phyloP scores from a whole-genome alignment of 2,888 invertebrate species.

The Caradrina clavipalpis region DNA sequence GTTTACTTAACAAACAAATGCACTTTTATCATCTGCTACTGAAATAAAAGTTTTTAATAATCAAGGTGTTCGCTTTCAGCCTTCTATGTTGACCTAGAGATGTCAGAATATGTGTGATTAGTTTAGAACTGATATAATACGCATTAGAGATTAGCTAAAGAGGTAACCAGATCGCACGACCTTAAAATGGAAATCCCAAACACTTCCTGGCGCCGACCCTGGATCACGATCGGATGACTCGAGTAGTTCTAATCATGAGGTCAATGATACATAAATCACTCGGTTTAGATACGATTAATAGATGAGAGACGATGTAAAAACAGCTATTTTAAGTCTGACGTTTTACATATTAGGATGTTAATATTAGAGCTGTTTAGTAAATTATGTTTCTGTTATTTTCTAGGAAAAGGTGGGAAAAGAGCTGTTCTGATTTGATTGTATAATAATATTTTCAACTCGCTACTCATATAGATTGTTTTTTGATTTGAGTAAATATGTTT shows the following conservation, averaged over 20 bases:
- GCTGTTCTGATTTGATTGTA: background rate
- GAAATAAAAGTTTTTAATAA: conserved; percentile 79
- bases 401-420: background rate
- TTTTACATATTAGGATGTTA: background rate
- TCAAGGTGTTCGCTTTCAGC: conserved; percentile 76
- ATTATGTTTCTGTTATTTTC: background rate
- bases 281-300: conserved; percentile 37
- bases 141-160: conserved; percentile 69
- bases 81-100: conserved; percentile 81
- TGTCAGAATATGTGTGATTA: conserved; percentile 74
- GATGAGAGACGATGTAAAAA: conserved; percentile 1
- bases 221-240: conserved; percentile 49
- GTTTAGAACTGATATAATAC: conserved; percentile 74
- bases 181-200: conserved; percentile 57
- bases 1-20: conserved; percentile 80
- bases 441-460: background rate
- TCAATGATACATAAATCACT: conserved; percentile 63
- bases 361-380: background rate
- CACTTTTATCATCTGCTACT: conserved; percentile 74
- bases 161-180: conserved; percentile 64
- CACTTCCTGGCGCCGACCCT: conserved; percentile 66
- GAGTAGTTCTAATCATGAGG: conserved; percentile 60
- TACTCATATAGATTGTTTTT: no score
- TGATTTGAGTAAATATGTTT: no score
- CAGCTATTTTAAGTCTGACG: conserved; percentile 23